Base-by-base conservation (phyloP, 2,797 vertebrate species). In the Acropternis orthonyx region DNA sequence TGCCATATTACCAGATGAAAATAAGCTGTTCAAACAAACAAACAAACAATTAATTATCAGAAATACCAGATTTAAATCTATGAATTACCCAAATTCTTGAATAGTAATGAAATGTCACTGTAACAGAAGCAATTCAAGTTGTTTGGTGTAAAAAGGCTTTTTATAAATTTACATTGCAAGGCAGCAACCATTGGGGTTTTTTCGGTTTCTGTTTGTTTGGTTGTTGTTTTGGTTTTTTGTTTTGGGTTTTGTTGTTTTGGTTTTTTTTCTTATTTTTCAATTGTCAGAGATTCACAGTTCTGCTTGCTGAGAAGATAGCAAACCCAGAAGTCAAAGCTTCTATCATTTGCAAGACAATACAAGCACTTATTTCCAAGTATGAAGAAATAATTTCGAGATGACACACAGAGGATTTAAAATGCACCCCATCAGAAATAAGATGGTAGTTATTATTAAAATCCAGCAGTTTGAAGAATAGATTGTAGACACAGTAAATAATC, bases 161-260 rank as follows among this genome's bases (percentile, higher is more conserved):
- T 55, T 22, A 56, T 37, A 16, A 6, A 36, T 76, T 79, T 54
- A 58, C 11, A 62, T 7, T 63, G 28, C 65, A 68, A 12, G 8
- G 34, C 12, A 51, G 19, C 3, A 61, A 30, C 13, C 7, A 7
- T 9, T 10, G 4, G 3, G 3, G 0, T 0, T 8, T n/a, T 77
- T 52, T 76, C 14, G 51, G 10, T 51, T 51, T 30, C 13, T 52
- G 20, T 37, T 37, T 27, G 36, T 55, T n/a, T 55, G 32, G 21
- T 58, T 24, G 34, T 59, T 18, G 24, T 37, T 37, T 27, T 37
- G 5, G 22, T 16, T 59, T 28, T 59, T 37, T 39, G 26, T 20
- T 61, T 39, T 28, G 36, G 22, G 21, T 56, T n/a, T 56, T 15
- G 43, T 44, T 20, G 43, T 5, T 51, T 52, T 7, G 3, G 0